Base-by-base conservation (phyloP, 92 coral and sea anemone species). In the Scolanthus callimorphus region DNA sequence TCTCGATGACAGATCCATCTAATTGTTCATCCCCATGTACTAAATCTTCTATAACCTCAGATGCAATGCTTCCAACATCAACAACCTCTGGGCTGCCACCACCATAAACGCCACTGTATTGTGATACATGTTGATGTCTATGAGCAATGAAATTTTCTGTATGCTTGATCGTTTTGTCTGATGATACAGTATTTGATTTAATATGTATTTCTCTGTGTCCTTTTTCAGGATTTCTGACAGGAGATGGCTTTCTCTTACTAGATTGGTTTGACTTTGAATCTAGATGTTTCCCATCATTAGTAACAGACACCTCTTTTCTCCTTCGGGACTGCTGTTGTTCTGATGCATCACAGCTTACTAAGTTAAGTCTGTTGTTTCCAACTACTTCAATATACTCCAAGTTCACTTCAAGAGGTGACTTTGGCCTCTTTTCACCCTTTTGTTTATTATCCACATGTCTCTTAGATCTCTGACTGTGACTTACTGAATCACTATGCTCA, bases 41-140 rank as follows among this genome's bases (percentile, higher is more conserved):
- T 29, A 77, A 60, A n/a, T 79, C 88, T 50, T 89, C 88, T 11
- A 84, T 70, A 44, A 74, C 77, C 45, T 78, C 90, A 31, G 85
- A 78, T 43, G 79, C 55, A 38, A 67, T 46, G 53, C 89, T 85
- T 34, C 64, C 85, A 45, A 70, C 49, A 28, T 83, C 96, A 62
- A 29, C 75, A 4, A 31, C 64, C 27, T 68, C 75, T 25, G 65
- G 65, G n/a, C n/a, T n/a, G n/a, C n/a, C 43, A 34, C 6, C 43
- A 34, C 15, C 9, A 34, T 6, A 34, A 34, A 6, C 43, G 43
- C 15, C 43, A 34, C 15, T 6, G 43, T 34, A 6, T 34, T 6
- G 43, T 34, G 43, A 34, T 34, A 15, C 43, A 6, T 15, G 43
- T 34, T 34, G 43, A n/a, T n/a, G n/a, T n/a, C n/a, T n/a, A n/a